A percentile compares a stretch with the other conserved stretches of the same genome.
Conservation (phyloP, 2,888 invertebrate genomes). For the Ormyrus rosae region DNA sequence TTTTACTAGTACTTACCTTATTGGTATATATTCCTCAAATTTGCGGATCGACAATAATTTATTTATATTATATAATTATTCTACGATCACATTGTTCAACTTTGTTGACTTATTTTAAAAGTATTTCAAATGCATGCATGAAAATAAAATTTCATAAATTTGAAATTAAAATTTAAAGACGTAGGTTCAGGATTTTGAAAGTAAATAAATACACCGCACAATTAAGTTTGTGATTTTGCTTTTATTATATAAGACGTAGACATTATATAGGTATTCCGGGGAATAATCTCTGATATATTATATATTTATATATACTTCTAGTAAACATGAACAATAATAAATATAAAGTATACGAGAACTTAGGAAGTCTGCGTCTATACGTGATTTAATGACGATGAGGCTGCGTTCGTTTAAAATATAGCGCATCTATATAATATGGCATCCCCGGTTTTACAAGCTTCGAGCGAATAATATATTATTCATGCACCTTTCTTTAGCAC, state of each 20-base stretch:
- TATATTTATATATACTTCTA: constrained; percentile 72
- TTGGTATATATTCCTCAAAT: no score
- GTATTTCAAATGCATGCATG: not conserved
- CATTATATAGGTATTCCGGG: constrained; percentile 71
- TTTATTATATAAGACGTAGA: constrained; percentile 69
- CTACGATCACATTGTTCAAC: no score
- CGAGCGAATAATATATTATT: constrained; percentile 61
- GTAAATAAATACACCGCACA: not conserved
- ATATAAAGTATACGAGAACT: constrained; percentile 74
- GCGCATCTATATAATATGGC: constrained; percentile 70
- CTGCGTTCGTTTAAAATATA: constrained; percentile 73
- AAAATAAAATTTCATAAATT: not conserved
- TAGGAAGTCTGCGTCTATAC: constrained; percentile 72
- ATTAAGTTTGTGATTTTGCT: constrained; percentile 60
- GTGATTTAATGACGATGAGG: constrained; percentile 64
- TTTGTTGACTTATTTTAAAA: not conserved
- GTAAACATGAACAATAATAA: constrained; percentile 76
- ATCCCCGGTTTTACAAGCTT: constrained; percentile 68
- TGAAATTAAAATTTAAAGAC: not conserved
- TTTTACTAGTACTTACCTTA: no score
- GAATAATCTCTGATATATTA: constrained; percentile 73
- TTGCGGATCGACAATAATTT: no score
- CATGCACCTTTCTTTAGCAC: constrained; percentile 56
- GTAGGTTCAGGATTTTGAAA: not conserved
- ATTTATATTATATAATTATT: no score